Conservation (phyloP, 92 coral and sea anemone genomes). For the Phymanthus crucifer region DNA sequence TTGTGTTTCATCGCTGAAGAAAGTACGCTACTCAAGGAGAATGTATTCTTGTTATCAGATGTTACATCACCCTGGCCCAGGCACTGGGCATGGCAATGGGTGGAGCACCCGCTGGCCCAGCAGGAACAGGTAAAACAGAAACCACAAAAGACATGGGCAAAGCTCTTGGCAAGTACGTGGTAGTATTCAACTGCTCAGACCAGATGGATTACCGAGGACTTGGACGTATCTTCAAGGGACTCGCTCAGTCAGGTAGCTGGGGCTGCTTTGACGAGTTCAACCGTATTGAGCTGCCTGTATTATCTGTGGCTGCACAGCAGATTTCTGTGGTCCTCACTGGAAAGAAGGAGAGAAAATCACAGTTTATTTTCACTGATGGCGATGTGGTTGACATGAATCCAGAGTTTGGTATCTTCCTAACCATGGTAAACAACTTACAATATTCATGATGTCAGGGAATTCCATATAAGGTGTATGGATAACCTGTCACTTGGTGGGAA, state of each 20-base stretch:
- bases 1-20: no score
- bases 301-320: constrained; percentile 99
- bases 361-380: constrained; percentile 95
- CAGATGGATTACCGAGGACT: constrained; percentile 99
- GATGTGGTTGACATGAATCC: constrained; percentile 96
- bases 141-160: constrained; percentile 99
- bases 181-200: constrained; percentile 97
- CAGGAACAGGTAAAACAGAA: constrained; percentile 99
- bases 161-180: constrained; percentile 97
- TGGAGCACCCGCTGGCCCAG: constrained; percentile 99
- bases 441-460: background rate
- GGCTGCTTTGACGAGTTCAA: constrained; percentile 99
- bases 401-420: constrained; percentile 98
- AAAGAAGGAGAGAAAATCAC: constrained; percentile 89
- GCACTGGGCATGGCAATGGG: constrained; percentile 99
- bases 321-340: constrained; percentile 96
- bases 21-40: no score
- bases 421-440: constrained; percentile 69
- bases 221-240: constrained; percentile 97
- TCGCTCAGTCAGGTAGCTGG: constrained; percentile 99
- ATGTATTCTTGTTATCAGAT: constrained; percentile 25
- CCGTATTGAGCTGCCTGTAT: constrained; percentile 98
- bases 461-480: no score
- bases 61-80: constrained; percentile 98
- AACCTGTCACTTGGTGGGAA: no score